phyloP scores from a whole-genome alignment of 2,888 invertebrate genomes.

The Sphaerophoria rueppellii region DNA sequence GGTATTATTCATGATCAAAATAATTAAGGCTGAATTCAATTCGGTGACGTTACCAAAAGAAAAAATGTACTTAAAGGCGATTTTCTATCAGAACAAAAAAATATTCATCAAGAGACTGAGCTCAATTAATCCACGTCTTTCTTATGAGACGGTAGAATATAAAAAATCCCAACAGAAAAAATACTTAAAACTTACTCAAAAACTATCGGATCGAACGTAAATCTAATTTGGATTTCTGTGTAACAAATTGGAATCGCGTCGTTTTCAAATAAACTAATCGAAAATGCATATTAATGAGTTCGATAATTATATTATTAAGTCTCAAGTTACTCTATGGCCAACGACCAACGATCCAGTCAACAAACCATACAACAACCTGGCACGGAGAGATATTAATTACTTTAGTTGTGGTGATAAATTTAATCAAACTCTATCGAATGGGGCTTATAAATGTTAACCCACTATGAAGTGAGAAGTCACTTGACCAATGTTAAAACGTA shows the following conservation, averaged over 20 bases:
- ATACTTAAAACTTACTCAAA: background rate
- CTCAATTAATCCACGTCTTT: background rate
- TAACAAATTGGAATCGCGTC: slow-evolving; percentile 69
- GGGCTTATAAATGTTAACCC: slow-evolving; percentile 21
- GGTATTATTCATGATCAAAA: too few relatives aligned
- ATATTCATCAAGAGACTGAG: background rate
- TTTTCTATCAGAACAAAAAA: background rate
- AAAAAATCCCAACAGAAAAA: background rate
- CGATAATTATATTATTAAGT: slow-evolving; percentile 65
- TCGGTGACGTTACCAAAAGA: too few relatives aligned
- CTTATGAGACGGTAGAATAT: background rate
- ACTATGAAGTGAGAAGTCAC: background rate
- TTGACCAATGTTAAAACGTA: slow-evolving; percentile 20
- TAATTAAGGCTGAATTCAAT: too few relatives aligned
- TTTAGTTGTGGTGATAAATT: slow-evolving; percentile 60
- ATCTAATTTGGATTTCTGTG: slow-evolving; percentile 62
- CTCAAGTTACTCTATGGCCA: slow-evolving; percentile 43
- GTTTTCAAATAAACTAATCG: slow-evolving; percentile 41
- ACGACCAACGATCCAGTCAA: background rate
- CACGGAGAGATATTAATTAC: slow-evolving; percentile 61
- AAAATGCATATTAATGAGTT: slow-evolving; percentile 63
- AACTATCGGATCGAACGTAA: slow-evolving; percentile 39
- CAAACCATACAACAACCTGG: background rate
- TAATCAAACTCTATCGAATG: slow-evolving; percentile 51
- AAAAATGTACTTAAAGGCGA: background rate